phyloP scores from a whole-genome alignment of 2,797 vertebrate genomes.

The Enteromius anoplus region DNA sequence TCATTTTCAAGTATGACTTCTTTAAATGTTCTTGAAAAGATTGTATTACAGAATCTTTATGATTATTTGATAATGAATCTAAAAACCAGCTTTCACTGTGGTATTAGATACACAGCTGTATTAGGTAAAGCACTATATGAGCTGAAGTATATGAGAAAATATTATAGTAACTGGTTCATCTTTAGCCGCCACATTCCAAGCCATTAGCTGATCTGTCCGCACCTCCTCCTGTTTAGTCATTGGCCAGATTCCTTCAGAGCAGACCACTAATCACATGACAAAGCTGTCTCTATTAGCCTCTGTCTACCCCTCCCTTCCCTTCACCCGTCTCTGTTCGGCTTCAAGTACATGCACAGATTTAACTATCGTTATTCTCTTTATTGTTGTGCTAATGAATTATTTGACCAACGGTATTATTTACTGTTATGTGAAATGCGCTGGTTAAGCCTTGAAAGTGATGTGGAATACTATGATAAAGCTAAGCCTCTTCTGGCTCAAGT shows the following conservation, averaged over 20 bases:
- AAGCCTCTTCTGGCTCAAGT: slow-evolving; percentile 56
- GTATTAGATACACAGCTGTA: background rate
- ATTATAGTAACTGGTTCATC: slow-evolving; percentile 35
- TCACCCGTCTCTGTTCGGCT: slow-evolving; percentile 44
- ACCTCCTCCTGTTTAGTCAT: slow-evolving; percentile 59
- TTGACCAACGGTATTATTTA: slow-evolving; percentile 52
- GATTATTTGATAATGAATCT: background rate
- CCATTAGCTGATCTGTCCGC: slow-evolving; percentile 65
- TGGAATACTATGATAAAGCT: slow-evolving; percentile 54
- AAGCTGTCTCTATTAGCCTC: slow-evolving; percentile 71
- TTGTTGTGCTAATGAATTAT: slow-evolving; percentile 50
- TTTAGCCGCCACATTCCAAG: slow-evolving; percentile 51
- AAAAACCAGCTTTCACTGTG: background rate
- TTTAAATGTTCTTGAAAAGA: background rate
- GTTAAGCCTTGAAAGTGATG: slow-evolving; percentile 47
- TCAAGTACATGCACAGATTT: slow-evolving; percentile 40
- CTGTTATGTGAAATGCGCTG: slow-evolving; percentile 30
- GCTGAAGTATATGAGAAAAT: background rate
- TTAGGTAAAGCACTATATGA: background rate
- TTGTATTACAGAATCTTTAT: background rate
- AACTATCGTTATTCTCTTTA: slow-evolving; percentile 46
- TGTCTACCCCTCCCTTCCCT: slow-evolving; percentile 50
- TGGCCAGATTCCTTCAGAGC: slow-evolving; percentile 64
- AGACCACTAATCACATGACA: slow-evolving; percentile 71
- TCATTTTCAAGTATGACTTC: background rate